Percentiles rank a stretch among this genome's conserved stretches.
These are phyloP conservation scores for Molanna angustata DNA, from an alignment of 2,888 invertebrate species.

Conservation along the genomic window DNA sequence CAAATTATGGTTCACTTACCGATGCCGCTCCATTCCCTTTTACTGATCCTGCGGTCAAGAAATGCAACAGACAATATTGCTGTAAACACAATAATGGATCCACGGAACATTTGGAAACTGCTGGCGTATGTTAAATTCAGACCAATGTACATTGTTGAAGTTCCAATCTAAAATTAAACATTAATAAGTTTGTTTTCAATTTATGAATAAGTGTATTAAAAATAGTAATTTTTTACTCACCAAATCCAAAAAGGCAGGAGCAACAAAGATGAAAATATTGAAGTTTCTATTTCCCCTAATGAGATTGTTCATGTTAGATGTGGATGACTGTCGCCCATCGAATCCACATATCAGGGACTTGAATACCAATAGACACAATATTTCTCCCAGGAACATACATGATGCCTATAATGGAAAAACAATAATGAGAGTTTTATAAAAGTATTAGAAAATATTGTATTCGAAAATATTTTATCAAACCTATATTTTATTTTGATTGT, in stretches of 20 bases:
- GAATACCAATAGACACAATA: conserved; percentile 79
- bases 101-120: conserved; percentile 95
- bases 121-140: conserved; percentile 88
- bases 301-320: conserved; percentile 58
- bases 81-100: conserved; percentile 85
- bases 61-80: conserved; percentile 83
- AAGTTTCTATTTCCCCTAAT: conserved; percentile 72
- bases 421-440: no score
- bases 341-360: conserved; percentile 62
- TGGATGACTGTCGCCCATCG: conserved; percentile 53
- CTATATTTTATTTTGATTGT: no score
- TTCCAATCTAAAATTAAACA: conserved; percentile 56
- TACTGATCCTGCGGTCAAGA: conserved; percentile 62
- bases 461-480: no score
- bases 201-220: background rate
- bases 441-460: no score
- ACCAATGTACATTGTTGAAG: conserved; percentile 88
- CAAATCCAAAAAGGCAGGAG: conserved; percentile 89
- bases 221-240: conserved; percentile 1
- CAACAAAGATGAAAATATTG: conserved; percentile 74
- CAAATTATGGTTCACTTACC: conserved; percentile 37
- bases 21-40: conserved; percentile 76
- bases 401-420: conserved; percentile 64
- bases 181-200: background rate
- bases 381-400: conserved; percentile 93